Conservation (phyloP, 2,888 invertebrate genomes). For the Ophraella communa region DNA sequence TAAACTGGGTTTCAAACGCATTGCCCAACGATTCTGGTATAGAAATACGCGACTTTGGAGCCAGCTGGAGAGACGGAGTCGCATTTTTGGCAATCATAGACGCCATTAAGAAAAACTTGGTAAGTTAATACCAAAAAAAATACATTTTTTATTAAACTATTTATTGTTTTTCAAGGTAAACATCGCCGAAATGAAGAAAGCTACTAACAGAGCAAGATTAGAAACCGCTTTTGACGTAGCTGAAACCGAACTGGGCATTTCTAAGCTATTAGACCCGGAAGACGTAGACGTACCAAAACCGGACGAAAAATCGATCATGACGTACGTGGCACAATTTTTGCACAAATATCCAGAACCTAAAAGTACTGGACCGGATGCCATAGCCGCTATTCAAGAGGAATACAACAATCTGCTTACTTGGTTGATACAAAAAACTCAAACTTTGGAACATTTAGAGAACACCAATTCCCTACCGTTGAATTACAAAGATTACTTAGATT, state of each 20-base stretch:
- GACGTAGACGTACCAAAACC: constrained; percentile 96
- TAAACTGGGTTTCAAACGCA: constrained; percentile 94
- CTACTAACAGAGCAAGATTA: constrained; percentile 81
- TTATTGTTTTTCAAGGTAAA: constrained; percentile 68
- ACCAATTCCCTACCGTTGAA: constrained; percentile 76
- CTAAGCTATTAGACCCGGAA: constrained; percentile 90
- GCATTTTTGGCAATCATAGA: constrained; percentile 96
- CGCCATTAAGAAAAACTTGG: constrained; percentile 90
- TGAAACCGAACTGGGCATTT: constrained; percentile 84
- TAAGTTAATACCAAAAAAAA: neutral
- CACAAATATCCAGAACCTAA: constrained; percentile 93
- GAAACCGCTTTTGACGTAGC: constrained; percentile 94
- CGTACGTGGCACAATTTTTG: constrained; percentile 96
- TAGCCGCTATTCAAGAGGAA: constrained; percentile 80
- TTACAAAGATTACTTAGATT: constrained; percentile 81
- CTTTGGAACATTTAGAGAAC: constrained; percentile 78
- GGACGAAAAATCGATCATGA: constrained; percentile 98
- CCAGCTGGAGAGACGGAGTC: constrained; percentile 94
- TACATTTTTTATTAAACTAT: too few species aligned
- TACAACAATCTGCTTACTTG: constrained; percentile 82
- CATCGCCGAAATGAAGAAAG: constrained; percentile 79
- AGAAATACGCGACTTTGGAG: constrained; percentile 91
- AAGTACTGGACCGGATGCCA: constrained; percentile 74
- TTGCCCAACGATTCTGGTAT: constrained; percentile 88
- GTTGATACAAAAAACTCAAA: constrained; percentile 79